Base-by-base conservation (phyloP, 2,888 invertebrate species). In the Phengaris alcon region DNA sequence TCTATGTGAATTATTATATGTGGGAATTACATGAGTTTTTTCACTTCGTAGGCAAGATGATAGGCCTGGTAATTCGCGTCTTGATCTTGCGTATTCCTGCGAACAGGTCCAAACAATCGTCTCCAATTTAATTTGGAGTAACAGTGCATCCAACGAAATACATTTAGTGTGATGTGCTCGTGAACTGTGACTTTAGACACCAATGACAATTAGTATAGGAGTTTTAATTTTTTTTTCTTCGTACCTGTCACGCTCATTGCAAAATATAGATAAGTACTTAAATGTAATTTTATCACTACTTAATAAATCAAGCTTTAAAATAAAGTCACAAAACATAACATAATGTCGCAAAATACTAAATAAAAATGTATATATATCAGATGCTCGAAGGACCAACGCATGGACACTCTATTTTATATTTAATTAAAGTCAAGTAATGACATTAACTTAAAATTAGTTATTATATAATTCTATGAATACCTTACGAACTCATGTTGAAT, bases 11-110 rank as follows among this genome's bases (percentile, higher is more conserved):
- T 79, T 79, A 80, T 86, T 90, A 82, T 85, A 86, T 87, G 82
- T 86, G 84, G 83, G 83, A 89, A 97, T 96, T 98, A 99, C 99
- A 99, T 98, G 96, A 99, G 97, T 96, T 99, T 99, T 97, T 99
- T 98, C 96, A 99, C 98, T 98, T 99, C 98, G 96, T 99, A 99
- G 96, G 98, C 98, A 95, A 99, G 97, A 95, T 98, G 98, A 95
- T 98, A 98, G 95, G 98, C 98, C 95, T 98, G 97, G 95, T 98
- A 98, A 95, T 97, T 97, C 94, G 97, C 96, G 95, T 97, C 97
- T 95, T 97, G 97, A 90, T 96, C 96, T 90, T 94, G 94, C 92
- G 95, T 95, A 94, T 95, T 95, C 97, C 97, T 98, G 97, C 95
- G 97, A 97, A 91, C 94, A 96, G 96, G 94, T 91, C 95, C 94